phyloP scores from a whole-genome alignment of 2,888 invertebrate species.

The Lacanobia oleracea region DNA sequence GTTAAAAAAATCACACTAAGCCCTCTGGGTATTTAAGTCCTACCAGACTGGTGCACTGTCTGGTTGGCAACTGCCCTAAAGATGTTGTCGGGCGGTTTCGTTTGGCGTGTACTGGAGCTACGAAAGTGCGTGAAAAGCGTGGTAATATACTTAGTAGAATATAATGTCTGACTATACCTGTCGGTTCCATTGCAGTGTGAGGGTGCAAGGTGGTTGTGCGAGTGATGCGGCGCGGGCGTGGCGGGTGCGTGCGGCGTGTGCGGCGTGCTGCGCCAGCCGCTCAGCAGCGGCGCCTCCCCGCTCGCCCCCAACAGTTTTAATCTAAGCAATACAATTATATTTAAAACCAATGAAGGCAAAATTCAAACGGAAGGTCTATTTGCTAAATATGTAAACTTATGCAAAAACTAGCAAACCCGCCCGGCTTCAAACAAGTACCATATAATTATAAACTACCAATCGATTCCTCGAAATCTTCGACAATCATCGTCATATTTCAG shows the following conservation, averaged over 20 bases:
- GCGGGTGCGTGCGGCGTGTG: conserved; percentile 86
- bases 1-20: too few species aligned
- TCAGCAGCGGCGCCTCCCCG: conserved; percentile 94
- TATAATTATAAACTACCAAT: too few species aligned
- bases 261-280: conserved; percentile 91
- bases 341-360: background rate
- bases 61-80: too few species aligned
- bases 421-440: too few species aligned
- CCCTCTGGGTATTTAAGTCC: too few species aligned
- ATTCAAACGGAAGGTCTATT: too few species aligned
- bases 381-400: too few species aligned
- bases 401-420: too few species aligned
- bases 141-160: background rate
- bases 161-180: conserved; percentile 55
- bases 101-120: background rate
- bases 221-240: conserved; percentile 88
- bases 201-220: conserved; percentile 88
- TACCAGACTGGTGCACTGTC: too few species aligned
- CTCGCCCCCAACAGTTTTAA: conserved; percentile 94
- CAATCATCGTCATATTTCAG: too few species aligned
- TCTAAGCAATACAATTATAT: conserved; percentile 72
- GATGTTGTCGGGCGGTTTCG: too few species aligned
- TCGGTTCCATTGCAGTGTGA: conserved; percentile 88
- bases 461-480: too few species aligned
- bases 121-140: background rate